Evolutionary conservation across 2,797 vertebrate species (phyloP), one percentile per base, ranked within the genome.

Genomic region (Atherinosoma microstoma): DNA sequence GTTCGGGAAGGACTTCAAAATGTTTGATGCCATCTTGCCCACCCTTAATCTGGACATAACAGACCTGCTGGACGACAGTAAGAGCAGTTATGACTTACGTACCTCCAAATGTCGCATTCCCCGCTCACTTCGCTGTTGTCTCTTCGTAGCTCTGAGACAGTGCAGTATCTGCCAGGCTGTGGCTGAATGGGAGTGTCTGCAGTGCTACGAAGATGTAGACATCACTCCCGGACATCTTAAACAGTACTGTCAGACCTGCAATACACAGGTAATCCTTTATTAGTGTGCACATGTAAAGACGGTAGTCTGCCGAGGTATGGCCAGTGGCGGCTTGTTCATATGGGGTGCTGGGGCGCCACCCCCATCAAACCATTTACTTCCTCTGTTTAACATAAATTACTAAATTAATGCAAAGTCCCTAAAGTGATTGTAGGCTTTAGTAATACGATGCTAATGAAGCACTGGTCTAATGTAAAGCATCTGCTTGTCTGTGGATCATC

Each of bases 1-100:
- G 13, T 96, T 96, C 24, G 95, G 96, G 2, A 96, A 95, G 76
- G 95, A 96, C 75, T 96, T 95, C 77, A 97, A 96, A 84, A 96
- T 96, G 94, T 97, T 95, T 65, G 94, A 94, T 0, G 94, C 92
- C 84, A 96, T 96, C 76, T 87, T 95, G 71, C 96, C 96, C 1
- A 93, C 94, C 0, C 91, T 95, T 47, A 91, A 84, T 58, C 89
- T 97, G 35, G 95, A 96, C 91, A 91, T 97, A 86, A 96, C 96
- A 0, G 95, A 96, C 91, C 93, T 97, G 32, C 92, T 96, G 83
- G 95, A 96, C 11, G 94, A 96, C 87, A 90, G 96, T 96, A 76
- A 92, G 93, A 7, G 30, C 0, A 0, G 12, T 12, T 36, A 20
- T 34, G 13, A 30, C 0, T 32, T 63, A 6, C 13, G 6, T 5